Evolutionary conservation across 2,888 invertebrate genomes (phyloP).

Genomic region (Mayetiola destructor): DNA sequence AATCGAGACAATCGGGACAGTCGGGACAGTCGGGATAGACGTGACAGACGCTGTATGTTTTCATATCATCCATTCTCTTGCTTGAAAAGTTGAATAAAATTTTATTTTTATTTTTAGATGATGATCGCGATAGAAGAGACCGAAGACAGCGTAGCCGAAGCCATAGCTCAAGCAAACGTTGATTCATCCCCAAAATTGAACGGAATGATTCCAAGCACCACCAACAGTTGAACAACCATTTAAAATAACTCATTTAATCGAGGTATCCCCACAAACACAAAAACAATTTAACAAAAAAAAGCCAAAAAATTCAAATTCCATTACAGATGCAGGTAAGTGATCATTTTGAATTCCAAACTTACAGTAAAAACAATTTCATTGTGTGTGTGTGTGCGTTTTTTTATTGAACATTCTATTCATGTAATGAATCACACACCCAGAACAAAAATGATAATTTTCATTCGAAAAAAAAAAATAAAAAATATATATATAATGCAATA

Average conservation of each 20-base stretch:
- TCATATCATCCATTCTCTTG: too few species aligned
- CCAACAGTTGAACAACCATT: not conserved
- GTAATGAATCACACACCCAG: too few species aligned
- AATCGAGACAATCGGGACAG: too few species aligned
- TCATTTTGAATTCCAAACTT: not conserved
- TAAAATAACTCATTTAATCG: too few species aligned
- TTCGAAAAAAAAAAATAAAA: too few species aligned
- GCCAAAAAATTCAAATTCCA: constrained; percentile 5
- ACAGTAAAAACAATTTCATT: too few species aligned
- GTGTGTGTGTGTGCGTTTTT: not conserved
- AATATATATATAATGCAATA: too few species aligned
- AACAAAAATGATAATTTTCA: too few species aligned
- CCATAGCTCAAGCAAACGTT: constrained; percentile 16
- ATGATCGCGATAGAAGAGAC: constrained; percentile 8
- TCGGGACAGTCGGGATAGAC: too few species aligned
- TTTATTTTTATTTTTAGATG: not conserved
- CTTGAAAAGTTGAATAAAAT: too few species aligned
- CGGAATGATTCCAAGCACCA: not conserved
- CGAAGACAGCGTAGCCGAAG: constrained; percentile 22
- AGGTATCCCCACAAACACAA: constrained; percentile 4
- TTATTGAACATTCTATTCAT: not conserved
- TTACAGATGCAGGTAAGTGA: not conserved
- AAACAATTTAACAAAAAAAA: constrained; percentile 12
- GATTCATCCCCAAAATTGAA: constrained; percentile 17
- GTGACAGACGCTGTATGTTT: too few species aligned